phyloP scores from a whole-genome alignment of 2,113 vertebrate genomes.

The Centropristis striata region DNA sequence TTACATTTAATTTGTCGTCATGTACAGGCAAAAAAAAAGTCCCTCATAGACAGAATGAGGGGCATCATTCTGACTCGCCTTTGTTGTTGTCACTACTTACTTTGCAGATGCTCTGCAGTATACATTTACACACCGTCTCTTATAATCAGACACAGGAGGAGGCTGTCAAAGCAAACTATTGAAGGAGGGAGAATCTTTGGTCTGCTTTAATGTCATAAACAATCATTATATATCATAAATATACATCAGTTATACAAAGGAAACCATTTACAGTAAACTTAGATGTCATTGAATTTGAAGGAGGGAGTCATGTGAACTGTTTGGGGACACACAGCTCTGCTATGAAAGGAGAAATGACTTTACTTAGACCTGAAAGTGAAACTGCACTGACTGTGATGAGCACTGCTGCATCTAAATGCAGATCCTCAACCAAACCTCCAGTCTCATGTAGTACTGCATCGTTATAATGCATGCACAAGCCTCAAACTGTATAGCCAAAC shows the following conservation, averaged over 20 bases:
- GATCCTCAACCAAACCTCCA: conserved; percentile 16
- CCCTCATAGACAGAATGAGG: not conserved
- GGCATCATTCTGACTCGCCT: not conserved
- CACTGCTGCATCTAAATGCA: conserved; percentile 30
- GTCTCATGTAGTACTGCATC: not conserved
- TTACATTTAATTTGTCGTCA: not conserved
- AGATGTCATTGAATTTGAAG: not conserved
- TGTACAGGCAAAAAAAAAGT: not conserved
- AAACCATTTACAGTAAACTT: not conserved
- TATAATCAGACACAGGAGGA: not conserved
- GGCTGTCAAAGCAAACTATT: not conserved
- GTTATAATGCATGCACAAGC: not conserved
- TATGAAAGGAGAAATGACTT: conserved; percentile 23
- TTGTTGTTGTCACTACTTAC: conserved; percentile 1
- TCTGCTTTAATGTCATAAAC: not conserved
- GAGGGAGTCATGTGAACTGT: not conserved
- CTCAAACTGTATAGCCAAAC: conserved; percentile 31
- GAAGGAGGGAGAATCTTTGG: not conserved
- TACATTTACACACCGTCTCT: not conserved
- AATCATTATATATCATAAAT: not conserved
- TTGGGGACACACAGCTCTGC: not conserved
- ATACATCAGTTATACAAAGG: not conserved
- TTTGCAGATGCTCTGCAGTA: not conserved
- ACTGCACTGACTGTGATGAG: conserved; percentile 25
- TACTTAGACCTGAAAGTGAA: conserved; percentile 32